Percentiles rank a stretch among this genome's conserved stretches.
phyloP scores from a whole-genome alignment of 2,888 invertebrate species.

The Perdita meconis region DNA sequence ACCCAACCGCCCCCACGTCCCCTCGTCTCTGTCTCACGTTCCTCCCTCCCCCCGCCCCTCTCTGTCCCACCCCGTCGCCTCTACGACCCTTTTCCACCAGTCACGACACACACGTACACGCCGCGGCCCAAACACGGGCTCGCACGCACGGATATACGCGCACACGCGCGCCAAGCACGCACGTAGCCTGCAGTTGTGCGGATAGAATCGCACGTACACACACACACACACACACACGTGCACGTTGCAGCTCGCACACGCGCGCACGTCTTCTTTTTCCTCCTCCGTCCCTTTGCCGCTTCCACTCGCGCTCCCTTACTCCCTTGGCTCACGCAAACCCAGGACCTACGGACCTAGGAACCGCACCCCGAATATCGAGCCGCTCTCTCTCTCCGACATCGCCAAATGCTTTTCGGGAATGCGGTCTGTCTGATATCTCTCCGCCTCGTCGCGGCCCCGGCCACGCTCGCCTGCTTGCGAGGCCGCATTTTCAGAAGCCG shows the following conservation, averaged over 20 bases:
- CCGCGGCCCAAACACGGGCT: slow-evolving; percentile 45
- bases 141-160: slow-evolving; percentile 28
- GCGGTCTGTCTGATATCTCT: slow-evolving; percentile 64
- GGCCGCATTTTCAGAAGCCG: slow-evolving; percentile 62
- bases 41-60: slow-evolving; percentile 26
- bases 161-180: slow-evolving; percentile 48
- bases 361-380: slow-evolving; percentile 84
- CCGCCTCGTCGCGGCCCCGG: slow-evolving; percentile 51
- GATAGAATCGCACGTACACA: slow-evolving; percentile 63
- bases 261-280: slow-evolving; percentile 60
- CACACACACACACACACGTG: slow-evolving; percentile 51
- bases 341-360: slow-evolving; percentile 78
- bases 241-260: slow-evolving; percentile 26
- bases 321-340: slow-evolving; percentile 76
- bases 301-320: slow-evolving; percentile 36
- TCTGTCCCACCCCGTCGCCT: slow-evolving; percentile 56
- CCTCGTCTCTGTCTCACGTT: slow-evolving; percentile 57
- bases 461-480: slow-evolving; percentile 57
- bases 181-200: slow-evolving; percentile 57
- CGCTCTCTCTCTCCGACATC: slow-evolving; percentile 72
- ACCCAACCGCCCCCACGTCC: slow-evolving; percentile 49
- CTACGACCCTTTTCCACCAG: slow-evolving; percentile 68
- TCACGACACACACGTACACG: slow-evolving; percentile 64
- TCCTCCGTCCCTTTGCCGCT: slow-evolving; percentile 50
- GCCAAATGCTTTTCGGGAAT: slow-evolving; percentile 76